Base-by-base conservation (phyloP, 1,140 invertebrate genomes). In the Alviniconcha marisindica region DNA sequence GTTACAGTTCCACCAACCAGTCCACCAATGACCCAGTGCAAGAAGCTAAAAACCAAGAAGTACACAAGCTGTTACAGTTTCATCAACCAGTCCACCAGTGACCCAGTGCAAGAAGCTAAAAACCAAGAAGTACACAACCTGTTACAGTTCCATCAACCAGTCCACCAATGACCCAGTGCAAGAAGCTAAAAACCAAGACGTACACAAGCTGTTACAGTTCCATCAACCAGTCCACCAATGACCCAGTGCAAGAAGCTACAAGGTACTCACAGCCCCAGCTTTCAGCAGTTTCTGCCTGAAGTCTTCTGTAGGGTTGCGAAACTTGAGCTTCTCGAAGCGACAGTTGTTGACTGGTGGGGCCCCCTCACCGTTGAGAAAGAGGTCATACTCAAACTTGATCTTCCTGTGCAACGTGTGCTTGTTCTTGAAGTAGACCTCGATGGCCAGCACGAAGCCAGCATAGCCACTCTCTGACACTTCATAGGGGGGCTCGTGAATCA, bases 321-420 rank as follows among this genome's bases (percentile, higher is more conserved):
- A 97, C 33, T 96, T 94, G 88, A 98, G 95, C 89, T 96, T 96
- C 89, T 98, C 96, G 86, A 93, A 93, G 48, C 94, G 92, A 76
- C 95, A 94, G 88, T 95, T 95, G 86, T 93, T 95, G 44, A 96
- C 95, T 31, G 96, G 94, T 73, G 95, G 95, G 10, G 77, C 82
- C 40, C 96, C 96, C 89, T 94, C 95, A 0, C 95, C 93, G 92
- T 97, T 96, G 81, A 99, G 93, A 87, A 95, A 95, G 69, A 99
- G 94, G 92, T 99, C 97, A 94, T 99, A 99, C 60, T 95, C 94
- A 91, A 97, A 98, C 69, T 94, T 93, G 51, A 98, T 96, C 90
- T 96, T 97, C 90, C 97, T 97, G 31, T 97, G 97, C n/a, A n/a
- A n/a, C 90, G 98, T 97, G 92, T 98, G 96, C 91, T 97, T 97